A percentile compares a stretch with the other conserved stretches of the same genome.
Evolutionary conservation across 2,113 vertebrate species (phyloP).

Genomic region (Ornithorhynchus anatinus): DNA sequence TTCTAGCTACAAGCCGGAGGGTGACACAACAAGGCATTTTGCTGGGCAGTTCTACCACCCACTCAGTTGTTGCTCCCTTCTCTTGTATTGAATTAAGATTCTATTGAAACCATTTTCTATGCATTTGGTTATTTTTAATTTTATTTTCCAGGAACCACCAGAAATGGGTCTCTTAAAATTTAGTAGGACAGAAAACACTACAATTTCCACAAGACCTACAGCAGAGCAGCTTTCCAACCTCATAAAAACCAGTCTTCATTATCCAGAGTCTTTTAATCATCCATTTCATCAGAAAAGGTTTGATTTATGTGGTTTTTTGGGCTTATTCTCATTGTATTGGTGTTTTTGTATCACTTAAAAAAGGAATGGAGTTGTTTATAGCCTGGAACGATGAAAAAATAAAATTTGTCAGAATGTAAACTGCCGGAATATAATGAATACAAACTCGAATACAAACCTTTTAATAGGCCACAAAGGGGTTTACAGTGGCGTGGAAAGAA

Average conservation of each 20-base stretch:
- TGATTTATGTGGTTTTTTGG: not conserved
- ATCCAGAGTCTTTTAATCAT: conserved; percentile 90
- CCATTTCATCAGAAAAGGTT: conserved; percentile 89
- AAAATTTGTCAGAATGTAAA: not conserved
- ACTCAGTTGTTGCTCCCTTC: too few relatives aligned
- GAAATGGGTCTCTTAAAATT: conserved; percentile 92
- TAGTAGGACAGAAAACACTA: conserved; percentile 80
- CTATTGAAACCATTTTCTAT: too few relatives aligned
- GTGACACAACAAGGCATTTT: too few relatives aligned
- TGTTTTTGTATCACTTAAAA: not conserved
- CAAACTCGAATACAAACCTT: too few relatives aligned
- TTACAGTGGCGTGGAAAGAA: too few relatives aligned
- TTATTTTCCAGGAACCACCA: conserved; percentile 82
- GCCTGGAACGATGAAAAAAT: not conserved
- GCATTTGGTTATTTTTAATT: conserved; percentile 19
- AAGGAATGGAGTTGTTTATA: not conserved
- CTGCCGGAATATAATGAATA: too few relatives aligned
- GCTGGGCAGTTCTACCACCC: too few relatives aligned
- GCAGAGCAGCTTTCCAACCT: conserved; percentile 89
- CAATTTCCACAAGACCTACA: conserved; percentile 75
- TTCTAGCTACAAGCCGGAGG: too few relatives aligned
- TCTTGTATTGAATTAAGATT: too few relatives aligned
- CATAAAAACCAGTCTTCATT: conserved; percentile 92
- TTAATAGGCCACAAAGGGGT: too few relatives aligned
- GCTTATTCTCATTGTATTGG: not conserved